These are phyloP conservation scores for Aphidoletes aphidimyza DNA, from an alignment of 2,888 invertebrate genomes.

Conservation along the genomic window DNA sequence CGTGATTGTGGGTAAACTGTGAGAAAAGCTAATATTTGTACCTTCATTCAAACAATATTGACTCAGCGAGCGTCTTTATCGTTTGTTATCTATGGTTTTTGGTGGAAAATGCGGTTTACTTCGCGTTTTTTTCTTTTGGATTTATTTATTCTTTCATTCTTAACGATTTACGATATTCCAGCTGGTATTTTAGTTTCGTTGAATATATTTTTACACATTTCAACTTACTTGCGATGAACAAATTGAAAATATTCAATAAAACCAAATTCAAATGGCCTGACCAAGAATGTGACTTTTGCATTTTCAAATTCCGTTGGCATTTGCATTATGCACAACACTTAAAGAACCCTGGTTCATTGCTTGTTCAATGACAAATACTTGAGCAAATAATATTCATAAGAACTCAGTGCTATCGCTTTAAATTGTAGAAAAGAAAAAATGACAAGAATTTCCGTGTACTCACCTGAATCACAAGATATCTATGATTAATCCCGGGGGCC, in stretches of 20 bases:
- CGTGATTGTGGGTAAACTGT: conserved; percentile 44
- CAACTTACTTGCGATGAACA: no score
- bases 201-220: not conserved
- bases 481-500: not conserved
- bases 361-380: not conserved
- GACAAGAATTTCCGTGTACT: not conserved
- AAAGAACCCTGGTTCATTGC: not conserved
- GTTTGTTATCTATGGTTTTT: conserved; percentile 38
- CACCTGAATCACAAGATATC: not conserved
- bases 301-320: no score
- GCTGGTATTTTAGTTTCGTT: not conserved
- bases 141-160: not conserved
- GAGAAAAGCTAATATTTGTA: conserved; percentile 36
- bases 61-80: conserved; percentile 32
- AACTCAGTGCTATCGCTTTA: no score
- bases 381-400: no score
- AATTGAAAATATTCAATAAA: no score
- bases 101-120: not conserved
- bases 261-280: no score
- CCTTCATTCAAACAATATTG: not conserved
- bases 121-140: no score
- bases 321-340: no score
- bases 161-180: not conserved
- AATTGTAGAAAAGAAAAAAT: not conserved
- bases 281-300: no score